A percentile compares a stretch with the other conserved stretches of the same genome.
These are phyloP conservation scores for Danaus melanippus DNA, from an alignment of 1,140 invertebrate genomes.

Conservation along the genomic window DNA sequence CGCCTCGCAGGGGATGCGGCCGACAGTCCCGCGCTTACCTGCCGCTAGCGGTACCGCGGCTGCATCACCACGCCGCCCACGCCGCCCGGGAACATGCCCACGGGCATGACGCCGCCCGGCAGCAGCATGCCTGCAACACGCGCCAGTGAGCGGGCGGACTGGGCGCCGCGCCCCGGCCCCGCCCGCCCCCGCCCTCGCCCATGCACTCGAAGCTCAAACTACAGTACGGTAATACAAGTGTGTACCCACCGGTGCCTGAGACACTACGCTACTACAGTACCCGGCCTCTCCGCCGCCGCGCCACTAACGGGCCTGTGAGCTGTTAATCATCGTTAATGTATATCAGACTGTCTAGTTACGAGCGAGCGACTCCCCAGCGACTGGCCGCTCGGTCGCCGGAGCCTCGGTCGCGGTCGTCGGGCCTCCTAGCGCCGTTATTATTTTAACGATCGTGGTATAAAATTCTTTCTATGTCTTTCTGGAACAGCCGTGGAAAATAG, in stretches of 20 bases:
- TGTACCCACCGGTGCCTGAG: too few relatives aligned
- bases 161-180: constrained; percentile 35
- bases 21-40: constrained; percentile 25
- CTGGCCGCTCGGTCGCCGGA: constrained; percentile 12
- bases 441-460: constrained; percentile 1
- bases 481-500: constrained; percentile 49
- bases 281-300: neutral
- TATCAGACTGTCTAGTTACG: too few relatives aligned
- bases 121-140: constrained; percentile 60
- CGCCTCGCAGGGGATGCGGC: constrained; percentile 22
- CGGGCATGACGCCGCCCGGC: constrained; percentile 47
- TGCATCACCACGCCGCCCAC: constrained; percentile 49
- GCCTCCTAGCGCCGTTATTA: constrained; percentile 5
- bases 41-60: constrained; percentile 57
- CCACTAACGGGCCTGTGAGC: constrained; percentile 3
- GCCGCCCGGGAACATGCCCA: constrained; percentile 60
- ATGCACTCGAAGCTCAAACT: neutral
- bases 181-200: constrained; percentile 11
- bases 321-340: too few relatives aligned
- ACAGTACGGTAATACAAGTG: neutral
- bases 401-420: constrained; percentile 8
- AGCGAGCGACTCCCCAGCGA: constrained; percentile 4
- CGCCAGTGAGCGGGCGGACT: constrained; percentile 18
- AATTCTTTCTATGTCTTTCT: constrained; percentile 16
- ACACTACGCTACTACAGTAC: too few relatives aligned